phyloP scores from a whole-genome alignment of 2,797 vertebrate genomes.

The Sebastes umbrosus region DNA sequence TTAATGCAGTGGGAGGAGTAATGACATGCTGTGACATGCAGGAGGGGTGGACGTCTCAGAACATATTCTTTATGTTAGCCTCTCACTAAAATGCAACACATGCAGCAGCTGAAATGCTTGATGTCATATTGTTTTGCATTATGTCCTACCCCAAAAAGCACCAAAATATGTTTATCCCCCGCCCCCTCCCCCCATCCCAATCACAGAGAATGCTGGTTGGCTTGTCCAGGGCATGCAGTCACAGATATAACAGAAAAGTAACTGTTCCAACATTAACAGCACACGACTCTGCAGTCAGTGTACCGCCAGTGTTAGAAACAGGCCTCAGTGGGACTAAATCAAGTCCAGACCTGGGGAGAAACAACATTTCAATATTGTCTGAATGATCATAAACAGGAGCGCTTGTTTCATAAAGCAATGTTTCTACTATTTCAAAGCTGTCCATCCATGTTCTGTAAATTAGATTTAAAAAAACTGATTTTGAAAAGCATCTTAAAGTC shows the following conservation, averaged over 20 bases:
- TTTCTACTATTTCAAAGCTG: conserved; percentile 4
- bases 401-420: conserved; percentile 46
- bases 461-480: not conserved
- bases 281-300: conserved; percentile 11
- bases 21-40: conserved; percentile 46
- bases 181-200: not conserved
- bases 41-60: conserved; percentile 18
- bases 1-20: conserved; percentile 46
- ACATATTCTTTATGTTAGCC: conserved; percentile 8
- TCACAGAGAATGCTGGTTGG: conserved; percentile 63
- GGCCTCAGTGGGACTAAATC: conserved; percentile 3
- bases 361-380: not conserved
- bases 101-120: conserved; percentile 37
- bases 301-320: conserved; percentile 27
- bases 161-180: not conserved
- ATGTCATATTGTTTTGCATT: not conserved
- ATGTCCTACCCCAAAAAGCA: not conserved
- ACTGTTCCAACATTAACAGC: conserved; percentile 44
- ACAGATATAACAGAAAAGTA: conserved; percentile 61
- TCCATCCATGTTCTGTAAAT: not conserved
- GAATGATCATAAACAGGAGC: conserved; percentile 35
- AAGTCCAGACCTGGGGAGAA: conserved; percentile 24
- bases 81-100: conserved; percentile 37
- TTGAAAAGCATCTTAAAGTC: not conserved
- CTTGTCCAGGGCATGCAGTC: conserved; percentile 85